These are phyloP conservation scores for Phrynosoma blainvillii DNA, from an alignment of 2,113 vertebrate species.

Conservation along the genomic window DNA sequence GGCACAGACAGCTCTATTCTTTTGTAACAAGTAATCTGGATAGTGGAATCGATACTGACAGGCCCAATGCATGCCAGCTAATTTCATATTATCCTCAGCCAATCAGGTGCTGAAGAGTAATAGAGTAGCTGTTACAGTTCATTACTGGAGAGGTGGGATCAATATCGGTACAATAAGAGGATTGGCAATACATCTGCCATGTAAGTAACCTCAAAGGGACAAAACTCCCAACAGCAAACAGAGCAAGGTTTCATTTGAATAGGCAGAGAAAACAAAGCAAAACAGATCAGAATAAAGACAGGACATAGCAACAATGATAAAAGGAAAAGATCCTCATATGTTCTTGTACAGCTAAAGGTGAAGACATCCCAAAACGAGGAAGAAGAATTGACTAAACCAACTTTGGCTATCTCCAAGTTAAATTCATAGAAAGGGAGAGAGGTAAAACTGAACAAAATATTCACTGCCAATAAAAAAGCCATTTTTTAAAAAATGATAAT, in stretches of 20 bases:
- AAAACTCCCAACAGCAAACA: slow-evolving; percentile 52
- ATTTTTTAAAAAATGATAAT: slow-evolving; percentile 10
- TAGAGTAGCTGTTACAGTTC: slow-evolving; percentile 97
- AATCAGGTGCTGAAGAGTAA: slow-evolving; percentile 89
- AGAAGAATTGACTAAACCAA: slow-evolving; percentile 45
- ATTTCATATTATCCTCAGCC: slow-evolving; percentile 98
- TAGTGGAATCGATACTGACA: slow-evolving; percentile 98
- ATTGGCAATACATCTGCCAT: slow-evolving; percentile 75
- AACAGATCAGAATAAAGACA: neutral
- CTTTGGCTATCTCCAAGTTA: slow-evolving; percentile 15
- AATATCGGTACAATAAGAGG: slow-evolving; percentile 82
- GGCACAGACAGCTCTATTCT: slow-evolving; percentile 99
- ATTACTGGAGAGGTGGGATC: slow-evolving; percentile 89
- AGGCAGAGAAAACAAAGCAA: slow-evolving; percentile 46
- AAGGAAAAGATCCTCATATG: slow-evolving; percentile 32
- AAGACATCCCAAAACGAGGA: slow-evolving; percentile 39
- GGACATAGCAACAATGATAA: neutral
- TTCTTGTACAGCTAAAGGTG: slow-evolving; percentile 62
- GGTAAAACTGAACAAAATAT: slow-evolving; percentile 52
- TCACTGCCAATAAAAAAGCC: slow-evolving; percentile 25
- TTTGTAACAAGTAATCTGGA: slow-evolving; percentile 99
- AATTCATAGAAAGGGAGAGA: neutral
- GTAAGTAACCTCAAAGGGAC: slow-evolving; percentile 65
- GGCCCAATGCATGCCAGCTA: slow-evolving; percentile 91
- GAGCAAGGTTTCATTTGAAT: slow-evolving; percentile 42